Percentiles rank a stretch among this genome's conserved stretches.
Conservation (phyloP, 2,113 vertebrate species). For the Butastur rufipennis region DNA sequence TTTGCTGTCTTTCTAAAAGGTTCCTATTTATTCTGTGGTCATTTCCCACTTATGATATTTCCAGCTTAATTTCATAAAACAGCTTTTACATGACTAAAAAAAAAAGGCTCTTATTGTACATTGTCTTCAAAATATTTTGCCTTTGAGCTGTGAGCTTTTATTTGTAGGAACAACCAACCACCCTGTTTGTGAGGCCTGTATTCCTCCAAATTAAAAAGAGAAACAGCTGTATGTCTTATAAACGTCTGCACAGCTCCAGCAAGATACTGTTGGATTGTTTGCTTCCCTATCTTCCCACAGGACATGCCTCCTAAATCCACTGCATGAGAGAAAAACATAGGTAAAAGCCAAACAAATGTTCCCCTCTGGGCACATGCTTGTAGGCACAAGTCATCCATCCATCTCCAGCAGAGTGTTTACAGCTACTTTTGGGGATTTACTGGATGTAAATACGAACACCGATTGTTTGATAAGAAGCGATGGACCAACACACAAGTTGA, state of each 20-base stretch:
- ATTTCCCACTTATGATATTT: constrained; percentile 81
- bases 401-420: not conserved
- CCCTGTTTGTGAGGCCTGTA: constrained; percentile 44
- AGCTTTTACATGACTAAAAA: constrained; percentile 74
- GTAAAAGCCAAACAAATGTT: constrained; percentile 38
- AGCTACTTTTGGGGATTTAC: not conserved
- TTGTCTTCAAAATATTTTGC: constrained; percentile 76
- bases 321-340: constrained; percentile 18
- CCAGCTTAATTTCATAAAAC: constrained; percentile 82
- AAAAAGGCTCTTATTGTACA: constrained; percentile 69
- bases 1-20: constrained; percentile 78
- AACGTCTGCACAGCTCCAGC: not conserved
- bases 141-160: constrained; percentile 72
- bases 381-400: not conserved
- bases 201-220: constrained; percentile 66
- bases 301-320: constrained; percentile 25
- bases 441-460: not conserved
- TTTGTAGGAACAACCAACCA: constrained; percentile 66
- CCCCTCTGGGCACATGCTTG: not conserved
- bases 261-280: constrained; percentile 24
- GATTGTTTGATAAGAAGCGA: not conserved
- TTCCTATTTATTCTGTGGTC: constrained; percentile 81
- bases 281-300: not conserved
- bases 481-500: not conserved
- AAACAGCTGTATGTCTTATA: constrained; percentile 64